These are phyloP conservation scores for Nephila pilipes DNA, from an alignment of 1,140 invertebrate genomes.

Conservation along the genomic window DNA sequence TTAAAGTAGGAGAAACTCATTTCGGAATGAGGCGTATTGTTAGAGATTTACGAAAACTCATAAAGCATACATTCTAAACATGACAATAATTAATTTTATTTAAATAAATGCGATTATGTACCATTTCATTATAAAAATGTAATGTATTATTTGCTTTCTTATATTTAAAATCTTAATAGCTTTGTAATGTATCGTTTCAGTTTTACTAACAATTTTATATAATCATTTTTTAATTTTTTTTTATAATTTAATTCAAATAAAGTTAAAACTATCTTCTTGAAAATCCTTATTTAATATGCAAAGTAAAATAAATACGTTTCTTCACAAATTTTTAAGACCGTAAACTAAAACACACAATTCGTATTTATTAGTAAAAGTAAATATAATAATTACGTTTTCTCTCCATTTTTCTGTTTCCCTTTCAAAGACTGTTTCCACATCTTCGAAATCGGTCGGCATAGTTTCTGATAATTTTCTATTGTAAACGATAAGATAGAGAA, in stretches of 20 bases:
- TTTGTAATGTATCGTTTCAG: too few relatives aligned
- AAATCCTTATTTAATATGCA: too few relatives aligned
- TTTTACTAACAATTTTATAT: background rate
- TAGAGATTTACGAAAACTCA: too few relatives aligned
- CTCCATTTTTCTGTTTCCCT: constrained; percentile 53
- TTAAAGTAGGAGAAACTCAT: too few relatives aligned
- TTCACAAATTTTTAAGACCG: background rate
- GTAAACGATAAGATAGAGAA: background rate
- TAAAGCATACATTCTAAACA: too few relatives aligned
- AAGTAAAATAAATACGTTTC: background rate
- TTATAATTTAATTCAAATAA: background rate
- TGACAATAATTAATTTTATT: too few relatives aligned
- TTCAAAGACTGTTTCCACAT: background rate
- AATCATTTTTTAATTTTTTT: background rate
- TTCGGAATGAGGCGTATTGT: too few relatives aligned
- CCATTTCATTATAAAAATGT: too few relatives aligned
- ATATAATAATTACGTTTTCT: constrained; percentile 1
- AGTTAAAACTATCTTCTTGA: background rate
- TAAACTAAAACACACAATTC: background rate
- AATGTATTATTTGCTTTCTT: too few relatives aligned
- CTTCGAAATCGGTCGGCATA: background rate
- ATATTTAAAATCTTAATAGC: too few relatives aligned
- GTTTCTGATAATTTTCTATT: background rate
- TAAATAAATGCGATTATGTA: too few relatives aligned
- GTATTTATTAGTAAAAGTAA: background rate